Percentiles rank a stretch among this genome's conserved stretches.
These are phyloP conservation scores for Chelonoidis abingdonii DNA, from an alignment of 2,113 vertebrate genomes.

Conservation along the genomic window DNA sequence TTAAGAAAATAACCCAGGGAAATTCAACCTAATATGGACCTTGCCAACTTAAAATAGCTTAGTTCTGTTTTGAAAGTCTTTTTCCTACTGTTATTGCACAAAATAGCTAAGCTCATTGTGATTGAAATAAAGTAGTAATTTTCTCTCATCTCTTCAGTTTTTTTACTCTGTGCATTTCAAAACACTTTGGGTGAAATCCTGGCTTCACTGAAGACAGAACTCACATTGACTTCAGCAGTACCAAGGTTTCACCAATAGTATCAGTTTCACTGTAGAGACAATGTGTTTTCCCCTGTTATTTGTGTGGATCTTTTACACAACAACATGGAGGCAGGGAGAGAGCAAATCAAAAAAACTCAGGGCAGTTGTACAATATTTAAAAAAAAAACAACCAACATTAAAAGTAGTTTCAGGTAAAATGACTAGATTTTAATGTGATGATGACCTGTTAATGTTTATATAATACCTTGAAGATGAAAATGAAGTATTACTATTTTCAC, in stretches of 20 bases:
- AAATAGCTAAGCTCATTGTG: not conserved
- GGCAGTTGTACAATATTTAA: not conserved
- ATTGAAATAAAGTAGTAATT: not conserved
- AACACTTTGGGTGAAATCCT: not conserved
- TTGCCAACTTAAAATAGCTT: not conserved
- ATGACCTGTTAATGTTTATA: not conserved
- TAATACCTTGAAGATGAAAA: not conserved
- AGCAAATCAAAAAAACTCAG: not conserved
- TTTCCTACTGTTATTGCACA: not conserved
- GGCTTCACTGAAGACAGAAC: not conserved
- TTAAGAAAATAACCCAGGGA: not conserved
- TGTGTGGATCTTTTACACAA: not conserved
- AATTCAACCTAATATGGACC: not conserved
- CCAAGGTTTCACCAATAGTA: not conserved
- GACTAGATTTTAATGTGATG: not conserved
- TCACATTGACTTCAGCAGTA: not conserved
- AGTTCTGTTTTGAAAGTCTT: not conserved
- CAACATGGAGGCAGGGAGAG: not conserved
- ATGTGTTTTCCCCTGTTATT: not conserved
- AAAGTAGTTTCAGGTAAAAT: not conserved
- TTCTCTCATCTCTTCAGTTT: not conserved
- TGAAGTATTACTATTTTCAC: not conserved
- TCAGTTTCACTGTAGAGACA: not conserved
- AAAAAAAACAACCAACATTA: not conserved
- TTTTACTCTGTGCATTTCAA: constrained; percentile 2